Base-by-base conservation (phyloP, 1,140 invertebrate genomes). In the Drosophila melanica region DNA sequence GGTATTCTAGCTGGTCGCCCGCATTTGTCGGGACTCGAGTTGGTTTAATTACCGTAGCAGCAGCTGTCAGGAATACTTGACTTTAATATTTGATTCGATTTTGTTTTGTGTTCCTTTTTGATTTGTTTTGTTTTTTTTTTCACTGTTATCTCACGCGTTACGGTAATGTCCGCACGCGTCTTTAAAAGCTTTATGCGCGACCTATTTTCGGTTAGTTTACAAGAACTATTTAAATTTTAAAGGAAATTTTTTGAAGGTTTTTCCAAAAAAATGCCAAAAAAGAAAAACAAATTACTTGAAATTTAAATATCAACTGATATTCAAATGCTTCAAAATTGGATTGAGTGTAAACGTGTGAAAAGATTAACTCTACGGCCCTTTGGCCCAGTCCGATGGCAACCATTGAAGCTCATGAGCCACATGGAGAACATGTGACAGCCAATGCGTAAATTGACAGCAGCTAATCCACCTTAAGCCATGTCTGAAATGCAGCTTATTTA, bases 101-200 rank as follows among this genome's bases (percentile, higher is more conserved):
- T 35, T 9, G 2, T 35, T 33, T 33, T 5, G 27, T 16, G 33
- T 51, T 14, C 6, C 11, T 53, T 51, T 12, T 20, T n/a, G 39
- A 41, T 41, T 41, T 41, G 39, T 20, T 68, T 41, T 59, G 45
- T 20, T 14, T 18, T 16, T 37, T 10, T 12, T 11, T 42, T 14
- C 16, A 16, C 35, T 42, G 14, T 14, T 37, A 12, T n/a, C 16
- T 44, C 6, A 11, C 7, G 41, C 35, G 12, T 58, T 33, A 5
- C 55, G 23, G 55, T 41, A 58, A 89, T 91, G 90, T 87, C 86
- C 4, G 81, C 81, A 57, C 80, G 90, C 20, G 90, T 82, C 23
- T 77, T 91, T 45, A 91, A 75, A 68, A 86, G 76, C 60, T 89
- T 91, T 66, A 80, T 91, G 67, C 84, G 90, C 8, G 90, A 91